Base-by-base conservation (phyloP, 2,797 vertebrate species). In the Eupleurogrammus muticus region DNA sequence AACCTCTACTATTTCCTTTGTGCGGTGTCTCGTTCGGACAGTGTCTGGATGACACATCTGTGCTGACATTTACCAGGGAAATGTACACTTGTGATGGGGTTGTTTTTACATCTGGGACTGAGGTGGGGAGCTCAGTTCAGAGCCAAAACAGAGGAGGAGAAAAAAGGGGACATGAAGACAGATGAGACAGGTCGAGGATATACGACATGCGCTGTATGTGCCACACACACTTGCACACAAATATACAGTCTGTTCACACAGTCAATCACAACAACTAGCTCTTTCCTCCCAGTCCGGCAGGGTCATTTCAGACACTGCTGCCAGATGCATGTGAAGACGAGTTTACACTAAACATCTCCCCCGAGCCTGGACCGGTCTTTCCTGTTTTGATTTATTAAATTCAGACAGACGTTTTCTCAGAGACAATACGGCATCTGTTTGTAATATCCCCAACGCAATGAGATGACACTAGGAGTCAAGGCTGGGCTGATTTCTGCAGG, bases 1-100 rank as follows among this genome's bases (percentile, higher is more conserved):
- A 85, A 86, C 81, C 88, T 80, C 57, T 52, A 67, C 35, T 49
- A 66, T 53, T 76, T 82, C 77, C 73, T 80, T 76, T 61, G 71
- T 78, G 58, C 79, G 60, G 59, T 16, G 63, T 60, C 70, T 88
- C 32, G 1, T 70, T 28, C 14, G 49, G 77, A 66, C 70, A 52
- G 73, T 35, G 72, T 66, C 70, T 81, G 71, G 63, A 84, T 71
- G 80, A 82, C 78, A 78, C 53, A 83, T 67, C 34, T 44, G 16
- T 70, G 80, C 66, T 86, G 86, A 91, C 87, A 89, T 88, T 92
- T 87, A 91, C 68, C 78, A 81, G 72, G 68, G 52, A 66, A 81
- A 88, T 59, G 54, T 56, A 61, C 61, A 75, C 61, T 66, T 46
- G 40, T 49, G 74, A 82, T 38, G 52, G 75, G 55, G 48, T 52